Evolutionary conservation across 2,113 vertebrate species (phyloP).

Genomic region (Dermatemys mawii): DNA sequence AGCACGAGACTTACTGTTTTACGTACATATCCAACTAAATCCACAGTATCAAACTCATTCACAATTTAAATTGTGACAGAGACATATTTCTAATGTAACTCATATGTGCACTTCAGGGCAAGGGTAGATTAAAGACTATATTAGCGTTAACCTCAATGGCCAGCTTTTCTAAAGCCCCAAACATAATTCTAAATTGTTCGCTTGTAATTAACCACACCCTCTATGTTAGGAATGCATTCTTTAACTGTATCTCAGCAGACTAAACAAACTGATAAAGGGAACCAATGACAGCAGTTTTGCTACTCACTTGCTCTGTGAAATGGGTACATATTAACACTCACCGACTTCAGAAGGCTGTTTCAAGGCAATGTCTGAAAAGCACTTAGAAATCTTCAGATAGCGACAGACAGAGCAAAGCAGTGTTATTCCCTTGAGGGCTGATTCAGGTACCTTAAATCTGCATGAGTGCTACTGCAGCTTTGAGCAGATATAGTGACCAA

Average conservation of each 20-base stretch:
- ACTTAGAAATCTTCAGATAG: background rate
- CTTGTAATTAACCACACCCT: background rate
- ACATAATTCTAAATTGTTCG: background rate
- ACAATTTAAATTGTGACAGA: background rate
- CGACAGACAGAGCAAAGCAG: background rate
- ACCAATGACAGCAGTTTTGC: background rate
- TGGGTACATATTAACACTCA: background rate
- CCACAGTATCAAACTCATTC: fast-evolving
- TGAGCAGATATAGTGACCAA: background rate
- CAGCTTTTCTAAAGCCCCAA: background rate
- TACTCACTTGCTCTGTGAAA: background rate
- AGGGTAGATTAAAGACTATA: background rate
- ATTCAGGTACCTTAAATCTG: background rate
- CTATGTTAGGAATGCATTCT: background rate
- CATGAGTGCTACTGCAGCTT: background rate
- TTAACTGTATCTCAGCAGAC: background rate
- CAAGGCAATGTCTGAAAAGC: background rate
- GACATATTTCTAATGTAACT: fast-evolving
- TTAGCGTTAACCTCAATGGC: no score
- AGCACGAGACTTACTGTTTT: background rate
- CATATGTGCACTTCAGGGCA: background rate
- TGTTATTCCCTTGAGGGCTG: background rate
- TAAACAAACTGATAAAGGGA: background rate
- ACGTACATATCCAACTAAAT: fast-evolving
- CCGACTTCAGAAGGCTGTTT: background rate